Conservation (phyloP, 2,113 vertebrate genomes). For the Arothron firmamentum region DNA sequence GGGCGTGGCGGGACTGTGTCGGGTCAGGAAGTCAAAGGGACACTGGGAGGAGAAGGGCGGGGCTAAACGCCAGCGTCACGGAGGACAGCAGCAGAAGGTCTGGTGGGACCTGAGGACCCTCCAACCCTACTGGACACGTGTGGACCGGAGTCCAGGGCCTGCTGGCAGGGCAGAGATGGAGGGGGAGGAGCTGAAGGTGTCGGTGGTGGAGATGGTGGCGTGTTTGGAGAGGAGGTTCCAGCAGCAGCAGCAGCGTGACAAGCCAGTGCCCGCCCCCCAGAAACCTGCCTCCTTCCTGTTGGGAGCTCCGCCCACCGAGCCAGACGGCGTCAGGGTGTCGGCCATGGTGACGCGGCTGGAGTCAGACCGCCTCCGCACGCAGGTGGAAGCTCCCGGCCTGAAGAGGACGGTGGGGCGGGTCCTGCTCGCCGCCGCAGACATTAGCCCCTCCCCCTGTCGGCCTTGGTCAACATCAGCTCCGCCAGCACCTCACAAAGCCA, state of each 20-base stretch:
- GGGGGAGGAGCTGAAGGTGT: slow-evolving; percentile 68
- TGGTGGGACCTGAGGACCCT: slow-evolving; percentile 6
- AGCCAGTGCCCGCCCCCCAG: slow-evolving; percentile 38
- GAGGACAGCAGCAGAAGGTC: slow-evolving; percentile 8
- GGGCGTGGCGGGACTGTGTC: neutral
- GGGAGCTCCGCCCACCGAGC: slow-evolving; percentile 20
- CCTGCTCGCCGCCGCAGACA: slow-evolving; percentile 67
- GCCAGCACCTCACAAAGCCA: rapidly evolving
- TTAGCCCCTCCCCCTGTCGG: slow-evolving; percentile 11
- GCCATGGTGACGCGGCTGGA: slow-evolving; percentile 95
- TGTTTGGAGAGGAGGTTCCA: slow-evolving; percentile 85
- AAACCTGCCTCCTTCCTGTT: slow-evolving; percentile 43
- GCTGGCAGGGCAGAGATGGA: neutral
- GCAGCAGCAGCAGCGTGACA: slow-evolving; percentile 23
- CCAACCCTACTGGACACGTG: rapidly evolving
- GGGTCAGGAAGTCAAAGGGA: slow-evolving; percentile 34
- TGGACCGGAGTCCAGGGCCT: rapidly evolving
- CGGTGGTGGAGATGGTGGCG: slow-evolving; percentile 92
- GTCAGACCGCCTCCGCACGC: slow-evolving; percentile 81
- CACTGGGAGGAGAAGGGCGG: slow-evolving; percentile 36
- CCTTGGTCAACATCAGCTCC: neutral
- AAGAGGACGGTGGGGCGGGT: slow-evolving; percentile 82
- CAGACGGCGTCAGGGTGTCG: slow-evolving; percentile 81
- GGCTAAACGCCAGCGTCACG: slow-evolving; percentile 48
- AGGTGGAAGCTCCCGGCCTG: slow-evolving; percentile 77